Conservation (phyloP, 2,113 vertebrate species). For the Camelus bactrianus region DNA sequence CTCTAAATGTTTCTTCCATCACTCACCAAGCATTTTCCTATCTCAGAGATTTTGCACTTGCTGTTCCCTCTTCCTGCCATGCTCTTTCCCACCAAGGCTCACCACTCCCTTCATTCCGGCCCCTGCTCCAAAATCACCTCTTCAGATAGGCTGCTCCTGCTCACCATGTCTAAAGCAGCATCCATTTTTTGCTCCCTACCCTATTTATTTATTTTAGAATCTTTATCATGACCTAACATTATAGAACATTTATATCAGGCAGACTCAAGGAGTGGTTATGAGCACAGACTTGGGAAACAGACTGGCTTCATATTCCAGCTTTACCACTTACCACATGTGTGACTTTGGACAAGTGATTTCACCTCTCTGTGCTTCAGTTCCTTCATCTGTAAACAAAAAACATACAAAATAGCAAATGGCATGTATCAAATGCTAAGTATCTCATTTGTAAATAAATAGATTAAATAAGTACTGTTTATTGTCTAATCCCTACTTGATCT, state of each 20-base stretch:
- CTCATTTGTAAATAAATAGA: background rate
- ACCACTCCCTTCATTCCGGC: background rate
- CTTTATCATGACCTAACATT: background rate
- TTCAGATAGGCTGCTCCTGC: background rate
- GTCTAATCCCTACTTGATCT: background rate
- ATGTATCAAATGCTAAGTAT: background rate
- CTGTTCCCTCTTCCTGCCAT: background rate
- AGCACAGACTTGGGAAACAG: background rate
- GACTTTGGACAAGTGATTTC: background rate
- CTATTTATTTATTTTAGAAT: background rate
- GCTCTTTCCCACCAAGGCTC: background rate
- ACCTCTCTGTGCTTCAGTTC: background rate
- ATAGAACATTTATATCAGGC: background rate
- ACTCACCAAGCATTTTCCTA: background rate
- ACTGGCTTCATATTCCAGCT: background rate
- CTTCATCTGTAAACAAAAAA: background rate
- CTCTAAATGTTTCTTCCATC: background rate
- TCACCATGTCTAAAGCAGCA: background rate
- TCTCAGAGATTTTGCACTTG: background rate
- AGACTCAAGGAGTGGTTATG: background rate
- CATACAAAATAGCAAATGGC: background rate
- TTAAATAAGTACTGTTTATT: background rate
- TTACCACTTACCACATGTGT: background rate
- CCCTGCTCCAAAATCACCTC: background rate
- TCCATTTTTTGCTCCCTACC: fast-evolving